These are phyloP conservation scores for Ashinkailepas kermadecensis DNA, from an alignment of 2,888 invertebrate genomes.

Conservation along the genomic window DNA sequence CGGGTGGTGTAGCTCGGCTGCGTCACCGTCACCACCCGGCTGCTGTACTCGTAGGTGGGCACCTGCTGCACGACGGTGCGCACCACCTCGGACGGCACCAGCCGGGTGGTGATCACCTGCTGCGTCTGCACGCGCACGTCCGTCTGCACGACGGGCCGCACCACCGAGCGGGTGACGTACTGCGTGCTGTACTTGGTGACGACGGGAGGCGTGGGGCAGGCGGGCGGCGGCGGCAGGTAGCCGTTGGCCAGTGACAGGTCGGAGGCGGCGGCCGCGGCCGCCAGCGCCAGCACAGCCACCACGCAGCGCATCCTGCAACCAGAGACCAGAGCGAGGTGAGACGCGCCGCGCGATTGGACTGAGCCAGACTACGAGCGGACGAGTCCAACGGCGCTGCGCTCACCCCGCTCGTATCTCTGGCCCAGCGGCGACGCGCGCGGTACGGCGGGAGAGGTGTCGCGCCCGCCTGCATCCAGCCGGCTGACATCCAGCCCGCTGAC, in stretches of 20 bases:
- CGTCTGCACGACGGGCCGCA: neutral
- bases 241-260: neutral
- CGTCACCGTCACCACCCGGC: neutral
- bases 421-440: neutral
- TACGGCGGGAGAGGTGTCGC: too few species aligned
- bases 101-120: neutral
- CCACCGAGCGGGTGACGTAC: neutral
- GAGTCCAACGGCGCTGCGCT: conserved; percentile 4
- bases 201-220: neutral
- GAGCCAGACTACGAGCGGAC: conserved; percentile 4
- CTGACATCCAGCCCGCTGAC: too few species aligned
- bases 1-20: neutral
- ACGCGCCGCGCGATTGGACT: neutral
- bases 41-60: neutral
- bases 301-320: neutral
- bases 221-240: conserved; percentile 8
- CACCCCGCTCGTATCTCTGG: conserved; percentile 18
- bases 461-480: too few species aligned
- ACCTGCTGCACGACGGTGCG: neutral
- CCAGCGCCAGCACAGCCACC: neutral
- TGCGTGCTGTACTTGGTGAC: neutral
- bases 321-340: neutral
- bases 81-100: conserved; percentile 7
- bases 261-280: neutral
- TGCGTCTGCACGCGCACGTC: neutral